phyloP scores from a whole-genome alignment of 2,888 invertebrate species.

The Beris chalybata region DNA sequence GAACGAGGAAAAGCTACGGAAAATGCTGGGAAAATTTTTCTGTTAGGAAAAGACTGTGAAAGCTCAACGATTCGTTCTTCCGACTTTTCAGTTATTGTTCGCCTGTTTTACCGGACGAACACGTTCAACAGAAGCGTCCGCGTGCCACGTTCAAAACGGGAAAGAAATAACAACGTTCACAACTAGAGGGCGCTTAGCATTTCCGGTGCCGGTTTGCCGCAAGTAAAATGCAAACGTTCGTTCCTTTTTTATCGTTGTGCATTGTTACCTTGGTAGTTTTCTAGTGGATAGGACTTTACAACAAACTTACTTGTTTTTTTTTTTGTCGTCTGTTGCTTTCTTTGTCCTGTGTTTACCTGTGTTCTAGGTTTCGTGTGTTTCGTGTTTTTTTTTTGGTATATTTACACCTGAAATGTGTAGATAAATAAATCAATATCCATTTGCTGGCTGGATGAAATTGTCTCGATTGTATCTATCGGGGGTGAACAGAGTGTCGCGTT shows the following conservation, averaged over 20 bases:
- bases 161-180: neutral
- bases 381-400: neutral
- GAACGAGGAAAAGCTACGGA: conserved; percentile 25
- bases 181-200: conserved; percentile 17
- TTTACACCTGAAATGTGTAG: conserved; percentile 20
- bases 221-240: neutral
- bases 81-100: conserved; percentile 15
- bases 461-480: neutral
- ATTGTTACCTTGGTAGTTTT: neutral
- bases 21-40: conserved; percentile 6
- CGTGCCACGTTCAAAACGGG: no score
- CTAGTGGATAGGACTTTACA: conserved; percentile 1
- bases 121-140: neutral
- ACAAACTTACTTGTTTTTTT: neutral
- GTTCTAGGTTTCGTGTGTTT: conserved; percentile 2
- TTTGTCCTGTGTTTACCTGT: neutral
- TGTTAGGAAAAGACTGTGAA: conserved; percentile 4
- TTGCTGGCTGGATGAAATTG: neutral
- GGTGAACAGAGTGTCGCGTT: no score
- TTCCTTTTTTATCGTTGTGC: conserved; percentile 4
- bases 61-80: conserved; percentile 5
- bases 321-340: conserved; percentile 13
- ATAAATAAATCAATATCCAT: conserved; percentile 15
- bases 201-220: conserved; percentile 15
- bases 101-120: conserved; percentile 14